These are phyloP conservation scores for Dysidea cf. avara DNA, from an alignment of 37 sponge, comb jelly and placozoan genomes.

Conservation along the genomic window DNA sequence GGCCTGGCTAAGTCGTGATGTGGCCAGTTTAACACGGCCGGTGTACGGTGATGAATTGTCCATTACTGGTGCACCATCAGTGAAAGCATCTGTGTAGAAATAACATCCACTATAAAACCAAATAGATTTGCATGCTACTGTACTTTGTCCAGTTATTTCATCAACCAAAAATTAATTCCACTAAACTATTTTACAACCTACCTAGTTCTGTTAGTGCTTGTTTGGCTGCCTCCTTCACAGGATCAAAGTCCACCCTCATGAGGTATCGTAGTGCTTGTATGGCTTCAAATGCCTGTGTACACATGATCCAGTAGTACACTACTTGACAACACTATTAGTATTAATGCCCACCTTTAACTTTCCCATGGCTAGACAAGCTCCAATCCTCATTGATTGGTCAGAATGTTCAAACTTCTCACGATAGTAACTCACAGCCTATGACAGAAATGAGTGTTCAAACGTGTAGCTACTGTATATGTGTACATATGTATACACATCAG, in stretches of 20 bases:
- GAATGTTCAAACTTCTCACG: conserved; percentile 60
- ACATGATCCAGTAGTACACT: background rate
- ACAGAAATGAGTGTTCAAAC: background rate
- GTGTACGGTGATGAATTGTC: no score
- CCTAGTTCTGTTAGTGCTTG: conserved; percentile 49
- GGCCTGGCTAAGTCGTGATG: no score
- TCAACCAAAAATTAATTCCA: no score
- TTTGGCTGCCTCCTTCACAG: conserved; percentile 39
- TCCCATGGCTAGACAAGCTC: conserved; percentile 63
- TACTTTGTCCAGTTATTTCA: no score
- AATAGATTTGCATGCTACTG: no score
- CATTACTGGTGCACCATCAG: no score
- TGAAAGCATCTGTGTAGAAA: no score
- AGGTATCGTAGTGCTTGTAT: conserved; percentile 56
- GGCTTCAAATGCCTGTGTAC: conserved; percentile 18
- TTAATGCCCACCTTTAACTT: conserved; percentile 39
- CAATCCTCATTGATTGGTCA: conserved; percentile 61
- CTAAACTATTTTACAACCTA: no score
- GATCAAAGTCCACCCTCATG: conserved; percentile 40
- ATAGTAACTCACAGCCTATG: conserved; percentile 52
- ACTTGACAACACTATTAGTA: background rate
- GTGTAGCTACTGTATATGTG: background rate
- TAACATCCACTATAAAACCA: no score
- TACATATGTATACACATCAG: background rate
- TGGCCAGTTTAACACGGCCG: no score